Evolutionary conservation across 2,797 vertebrate genomes (phyloP).

Genomic region (Salarias fasciatus): DNA sequence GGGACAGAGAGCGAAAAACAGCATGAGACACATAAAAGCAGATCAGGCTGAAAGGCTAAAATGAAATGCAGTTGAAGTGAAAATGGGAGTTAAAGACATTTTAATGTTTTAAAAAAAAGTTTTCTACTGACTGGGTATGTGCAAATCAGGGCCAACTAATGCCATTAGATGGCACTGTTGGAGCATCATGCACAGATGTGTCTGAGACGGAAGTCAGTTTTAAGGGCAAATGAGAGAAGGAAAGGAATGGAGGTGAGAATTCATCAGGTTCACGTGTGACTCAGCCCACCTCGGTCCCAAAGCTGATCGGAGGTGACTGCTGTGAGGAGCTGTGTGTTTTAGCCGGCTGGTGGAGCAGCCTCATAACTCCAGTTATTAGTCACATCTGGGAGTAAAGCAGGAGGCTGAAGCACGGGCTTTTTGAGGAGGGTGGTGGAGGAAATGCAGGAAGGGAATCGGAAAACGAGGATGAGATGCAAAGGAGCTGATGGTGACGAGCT

Average conservation of each 20-base stretch:
- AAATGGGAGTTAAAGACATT: slow-evolving; percentile 8
- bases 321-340: slow-evolving; percentile 30
- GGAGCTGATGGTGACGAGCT: slow-evolving; percentile 18
- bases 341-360: slow-evolving; percentile 19
- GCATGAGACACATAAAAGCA: slow-evolving; percentile 46
- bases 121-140: not conserved
- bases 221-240: slow-evolving; percentile 40
- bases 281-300: slow-evolving; percentile 57
- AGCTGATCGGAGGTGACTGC: slow-evolving; percentile 42
- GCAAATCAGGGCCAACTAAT: not conserved
- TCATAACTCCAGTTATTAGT: slow-evolving; percentile 45
- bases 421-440: not conserved
- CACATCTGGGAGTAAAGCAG: slow-evolving; percentile 48
- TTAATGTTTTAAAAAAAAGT: slow-evolving; percentile 4
- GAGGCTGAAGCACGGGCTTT: slow-evolving; percentile 40
- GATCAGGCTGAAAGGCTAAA: slow-evolving; percentile 45
- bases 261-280: slow-evolving; percentile 61
- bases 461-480: slow-evolving; percentile 20
- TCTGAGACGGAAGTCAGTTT: slow-evolving; percentile 34
- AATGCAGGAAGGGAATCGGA: slow-evolving; percentile 6
- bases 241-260: slow-evolving; percentile 33
- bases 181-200: slow-evolving; percentile 53
- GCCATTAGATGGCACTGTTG: slow-evolving; percentile 77
- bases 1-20: slow-evolving; percentile 44
- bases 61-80: slow-evolving; percentile 11